Conservation (phyloP, 2,113 vertebrate genomes). For the Peromyscus polionotus region DNA sequence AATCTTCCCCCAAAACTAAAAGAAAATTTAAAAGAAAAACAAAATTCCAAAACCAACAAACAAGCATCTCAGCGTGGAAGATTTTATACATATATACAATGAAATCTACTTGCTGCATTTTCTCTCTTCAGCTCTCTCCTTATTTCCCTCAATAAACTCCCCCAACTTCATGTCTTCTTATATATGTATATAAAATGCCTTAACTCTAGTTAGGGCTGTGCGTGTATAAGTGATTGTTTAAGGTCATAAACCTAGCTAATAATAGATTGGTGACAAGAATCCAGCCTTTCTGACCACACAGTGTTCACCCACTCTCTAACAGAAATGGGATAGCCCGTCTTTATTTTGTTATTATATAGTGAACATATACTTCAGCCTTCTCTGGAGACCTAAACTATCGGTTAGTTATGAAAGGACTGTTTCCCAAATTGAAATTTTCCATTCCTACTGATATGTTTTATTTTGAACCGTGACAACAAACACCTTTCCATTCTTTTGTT, state of each 20-base stretch:
- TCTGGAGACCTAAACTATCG: background rate
- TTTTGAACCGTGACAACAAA: background rate
- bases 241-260: background rate
- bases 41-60: background rate
- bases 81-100: background rate
- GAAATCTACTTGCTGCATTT: background rate
- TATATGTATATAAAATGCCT: background rate
- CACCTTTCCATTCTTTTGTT: background rate
- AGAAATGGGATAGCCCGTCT: background rate
- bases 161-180: background rate
- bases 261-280: slow-evolving; percentile 19
- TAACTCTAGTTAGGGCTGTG: background rate
- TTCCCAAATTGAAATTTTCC: background rate
- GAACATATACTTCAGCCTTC: background rate
- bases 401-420: background rate
- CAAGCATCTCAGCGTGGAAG: background rate
- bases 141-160: background rate
- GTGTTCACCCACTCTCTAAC: background rate
- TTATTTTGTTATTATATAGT: background rate
- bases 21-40: background rate
- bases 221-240: background rate
- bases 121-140: background rate
- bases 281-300: background rate
- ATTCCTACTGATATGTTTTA: background rate
- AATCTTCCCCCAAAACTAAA: background rate